These are phyloP conservation scores for Phrynocephalus forsythii DNA, from an alignment of 2,797 vertebrate genomes.

Conservation along the genomic window DNA sequence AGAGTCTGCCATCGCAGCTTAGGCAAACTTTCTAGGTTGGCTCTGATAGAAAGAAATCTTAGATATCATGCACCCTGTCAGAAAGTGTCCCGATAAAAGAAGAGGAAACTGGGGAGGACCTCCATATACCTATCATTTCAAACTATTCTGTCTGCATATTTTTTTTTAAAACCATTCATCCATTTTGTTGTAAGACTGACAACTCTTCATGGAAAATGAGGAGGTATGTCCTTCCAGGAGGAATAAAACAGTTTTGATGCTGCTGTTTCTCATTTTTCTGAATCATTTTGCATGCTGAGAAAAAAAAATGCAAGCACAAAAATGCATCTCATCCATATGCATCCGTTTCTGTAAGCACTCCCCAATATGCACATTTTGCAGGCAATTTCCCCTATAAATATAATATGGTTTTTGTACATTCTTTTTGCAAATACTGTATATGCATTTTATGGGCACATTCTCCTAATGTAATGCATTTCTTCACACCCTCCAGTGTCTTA, in stretches of 20 bases:
- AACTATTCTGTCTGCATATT: background rate
- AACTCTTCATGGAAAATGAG: background rate
- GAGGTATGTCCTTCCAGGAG: background rate
- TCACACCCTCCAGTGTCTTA: background rate
- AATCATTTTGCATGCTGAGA: background rate
- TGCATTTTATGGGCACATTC: background rate
- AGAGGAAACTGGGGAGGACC: background rate
- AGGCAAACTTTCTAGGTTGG: conserved; percentile 3
- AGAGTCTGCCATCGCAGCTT: background rate
- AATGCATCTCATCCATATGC: background rate
- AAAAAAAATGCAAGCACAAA: background rate
- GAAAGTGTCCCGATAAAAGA: background rate
- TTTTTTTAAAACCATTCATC: background rate
- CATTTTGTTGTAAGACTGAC: background rate
- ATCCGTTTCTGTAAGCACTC: background rate
- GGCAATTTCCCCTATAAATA: background rate
- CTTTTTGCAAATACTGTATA: background rate
- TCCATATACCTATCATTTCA: background rate
- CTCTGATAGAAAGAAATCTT: background rate
- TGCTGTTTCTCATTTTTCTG: background rate
- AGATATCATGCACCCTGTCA: conserved; percentile 6
- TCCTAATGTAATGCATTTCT: background rate
- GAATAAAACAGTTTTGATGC: background rate
- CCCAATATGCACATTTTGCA: background rate
- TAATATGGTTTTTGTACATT: background rate